phyloP scores from a whole-genome alignment of 2,797 vertebrate species.

The Gila robusta region DNA sequence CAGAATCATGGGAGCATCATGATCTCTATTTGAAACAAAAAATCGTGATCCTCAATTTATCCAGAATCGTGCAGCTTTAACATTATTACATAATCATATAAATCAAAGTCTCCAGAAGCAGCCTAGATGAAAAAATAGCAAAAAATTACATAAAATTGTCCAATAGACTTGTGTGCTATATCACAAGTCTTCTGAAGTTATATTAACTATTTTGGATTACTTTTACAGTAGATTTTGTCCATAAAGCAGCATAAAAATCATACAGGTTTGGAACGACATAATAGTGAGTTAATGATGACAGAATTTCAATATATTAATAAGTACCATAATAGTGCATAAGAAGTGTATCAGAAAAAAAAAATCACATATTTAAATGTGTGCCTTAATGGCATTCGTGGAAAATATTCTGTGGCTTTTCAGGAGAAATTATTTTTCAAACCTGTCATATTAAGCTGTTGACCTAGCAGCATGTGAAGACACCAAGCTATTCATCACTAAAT shows the following conservation, averaged over 20 bases:
- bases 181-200: not conserved
- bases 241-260: not conserved
- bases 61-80: not conserved
- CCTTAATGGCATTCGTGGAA: too few species aligned
- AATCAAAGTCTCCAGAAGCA: not conserved
- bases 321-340: not conserved
- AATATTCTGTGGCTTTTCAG: not conserved
- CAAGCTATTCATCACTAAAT: constrained; percentile 39
- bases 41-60: not conserved
- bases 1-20: not conserved
- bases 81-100: not conserved
- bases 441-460: constrained; percentile 30
- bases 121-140: not conserved
- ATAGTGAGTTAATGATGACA: not conserved
- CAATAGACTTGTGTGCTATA: not conserved
- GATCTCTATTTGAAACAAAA: not conserved
- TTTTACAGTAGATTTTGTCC: not conserved
- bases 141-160: not conserved
- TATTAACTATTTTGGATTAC: not conserved
- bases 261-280: not conserved
- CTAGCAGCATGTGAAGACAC: constrained; percentile 25
- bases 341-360: too few species aligned
- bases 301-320: not conserved
- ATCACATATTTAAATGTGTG: too few species aligned
- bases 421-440: not conserved